Evolutionary conservation across 2,888 invertebrate species (phyloP).

Genomic region (Dynastes grantii): DNA sequence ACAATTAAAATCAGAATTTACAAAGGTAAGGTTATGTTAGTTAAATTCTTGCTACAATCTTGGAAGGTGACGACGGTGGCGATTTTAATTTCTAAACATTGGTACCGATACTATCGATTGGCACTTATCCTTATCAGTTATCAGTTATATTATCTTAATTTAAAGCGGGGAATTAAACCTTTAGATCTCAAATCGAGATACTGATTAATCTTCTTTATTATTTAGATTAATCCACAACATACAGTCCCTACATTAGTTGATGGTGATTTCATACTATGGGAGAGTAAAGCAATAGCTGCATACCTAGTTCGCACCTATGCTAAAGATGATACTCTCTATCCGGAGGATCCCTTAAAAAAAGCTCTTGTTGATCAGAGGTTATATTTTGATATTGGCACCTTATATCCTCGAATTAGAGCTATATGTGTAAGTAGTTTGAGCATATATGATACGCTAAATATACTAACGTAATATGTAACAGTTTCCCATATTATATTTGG

Average conservation of each 20-base stretch:
- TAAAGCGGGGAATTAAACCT: no score
- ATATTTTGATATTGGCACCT: constrained; percentile 76
- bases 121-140: no score
- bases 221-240: constrained; percentile 79
- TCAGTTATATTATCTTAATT: no score
- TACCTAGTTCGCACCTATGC: constrained; percentile 78
- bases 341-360: constrained; percentile 73
- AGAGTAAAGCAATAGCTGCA: constrained; percentile 78
- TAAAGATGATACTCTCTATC: constrained; percentile 76
- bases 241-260: constrained; percentile 80
- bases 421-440: constrained; percentile 73
- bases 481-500: constrained; percentile 77
- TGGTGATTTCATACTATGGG: constrained; percentile 79
- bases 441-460: neutral
- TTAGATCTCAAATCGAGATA: no score
- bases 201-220: constrained; percentile 1
- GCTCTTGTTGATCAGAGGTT: constrained; percentile 77
- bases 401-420: constrained; percentile 77
- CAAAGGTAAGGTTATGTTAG: constrained; percentile 63
- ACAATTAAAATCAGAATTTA: constrained; percentile 74
- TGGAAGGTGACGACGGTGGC: neutral
- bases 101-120: no score
- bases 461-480: constrained; percentile 64
- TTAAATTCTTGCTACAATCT: neutral
- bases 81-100: neutral